Conservation (phyloP, 2,888 invertebrate species). For the Drosophila trichaetosa region DNA sequence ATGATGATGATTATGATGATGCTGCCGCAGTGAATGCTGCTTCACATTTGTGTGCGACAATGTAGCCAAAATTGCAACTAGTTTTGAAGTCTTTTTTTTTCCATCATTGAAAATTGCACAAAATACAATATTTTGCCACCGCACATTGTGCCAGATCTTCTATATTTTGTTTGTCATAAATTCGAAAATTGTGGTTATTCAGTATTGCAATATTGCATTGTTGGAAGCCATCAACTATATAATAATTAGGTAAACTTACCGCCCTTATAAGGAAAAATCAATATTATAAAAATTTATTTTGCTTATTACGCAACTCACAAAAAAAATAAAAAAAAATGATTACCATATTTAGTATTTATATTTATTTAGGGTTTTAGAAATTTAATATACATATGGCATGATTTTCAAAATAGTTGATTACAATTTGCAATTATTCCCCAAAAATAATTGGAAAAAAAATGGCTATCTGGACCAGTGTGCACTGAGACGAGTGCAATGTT, state of each 20-base stretch:
- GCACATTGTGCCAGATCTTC: neutral
- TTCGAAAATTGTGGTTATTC: neutral
- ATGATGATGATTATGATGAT: conserved; percentile 19
- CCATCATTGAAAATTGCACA: conserved; percentile 43
- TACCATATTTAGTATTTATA: neutral
- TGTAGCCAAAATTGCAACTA: conserved; percentile 53
- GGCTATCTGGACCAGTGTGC: neutral
- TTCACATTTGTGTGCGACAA: conserved; percentile 28
- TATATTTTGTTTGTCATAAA: neutral
- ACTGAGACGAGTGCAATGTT: conserved; percentile 12
- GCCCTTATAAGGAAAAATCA: neutral
- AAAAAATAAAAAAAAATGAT: neutral
- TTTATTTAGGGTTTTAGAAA: neutral
- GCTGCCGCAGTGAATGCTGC: conserved; percentile 43
- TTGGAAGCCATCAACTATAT: neutral
- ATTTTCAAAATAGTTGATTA: neutral
- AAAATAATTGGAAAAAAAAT: neutral
- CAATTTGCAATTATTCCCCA: neutral
- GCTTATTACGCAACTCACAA: neutral
- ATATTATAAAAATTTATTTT: neutral
- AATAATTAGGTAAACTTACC: neutral
- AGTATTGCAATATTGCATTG: neutral
- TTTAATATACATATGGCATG: neutral
- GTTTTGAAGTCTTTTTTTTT: conserved; percentile 34
- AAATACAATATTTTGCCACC: conserved; percentile 39